Evolutionary conservation across 2,113 vertebrate species (phyloP).

Genomic region (Macquaria ambigua): DNA sequence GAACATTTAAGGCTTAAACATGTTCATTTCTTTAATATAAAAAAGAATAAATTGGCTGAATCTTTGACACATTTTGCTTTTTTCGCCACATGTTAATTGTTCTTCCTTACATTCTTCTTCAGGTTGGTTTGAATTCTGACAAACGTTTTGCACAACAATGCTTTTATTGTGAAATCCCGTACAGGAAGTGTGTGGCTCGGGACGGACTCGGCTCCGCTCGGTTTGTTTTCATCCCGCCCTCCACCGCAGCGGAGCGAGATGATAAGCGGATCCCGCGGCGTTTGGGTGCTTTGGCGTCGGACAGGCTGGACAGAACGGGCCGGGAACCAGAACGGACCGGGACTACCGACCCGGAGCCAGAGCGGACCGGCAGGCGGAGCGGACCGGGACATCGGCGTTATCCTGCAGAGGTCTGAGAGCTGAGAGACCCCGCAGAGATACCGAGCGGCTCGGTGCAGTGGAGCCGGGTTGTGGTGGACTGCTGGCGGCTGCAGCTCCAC

Average conservation of each 20-base stretch:
- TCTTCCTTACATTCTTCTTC: too few relatives aligned
- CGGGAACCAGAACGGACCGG: neutral
- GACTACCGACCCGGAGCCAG: neutral
- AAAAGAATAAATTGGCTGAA: too few relatives aligned
- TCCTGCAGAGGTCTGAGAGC: neutral
- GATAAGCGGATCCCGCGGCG: constrained; percentile 19
- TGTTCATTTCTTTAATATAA: too few relatives aligned
- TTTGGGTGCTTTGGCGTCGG: neutral
- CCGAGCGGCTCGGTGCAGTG: neutral
- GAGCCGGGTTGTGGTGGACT: constrained; percentile 21
- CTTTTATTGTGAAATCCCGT: constrained; percentile 53
- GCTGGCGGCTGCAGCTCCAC: constrained; percentile 3
- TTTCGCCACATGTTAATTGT: too few relatives aligned
- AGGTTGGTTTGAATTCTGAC: neutral
- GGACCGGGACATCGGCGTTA: neutral
- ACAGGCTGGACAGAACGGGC: constrained; percentile 2
- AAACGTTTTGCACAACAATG: neutral
- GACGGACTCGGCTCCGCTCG: constrained; percentile 51
- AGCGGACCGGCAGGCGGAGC: neutral
- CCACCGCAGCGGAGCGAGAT: constrained; percentile 42
- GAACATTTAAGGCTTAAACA: too few relatives aligned
- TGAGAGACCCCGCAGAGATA: constrained; percentile 12
- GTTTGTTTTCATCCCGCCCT: constrained; percentile 40
- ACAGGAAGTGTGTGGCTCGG: constrained; percentile 11
- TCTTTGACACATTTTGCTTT: too few relatives aligned